Conservation (phyloP, 1,140 invertebrate genomes). For the Penaeus chinensis region DNA sequence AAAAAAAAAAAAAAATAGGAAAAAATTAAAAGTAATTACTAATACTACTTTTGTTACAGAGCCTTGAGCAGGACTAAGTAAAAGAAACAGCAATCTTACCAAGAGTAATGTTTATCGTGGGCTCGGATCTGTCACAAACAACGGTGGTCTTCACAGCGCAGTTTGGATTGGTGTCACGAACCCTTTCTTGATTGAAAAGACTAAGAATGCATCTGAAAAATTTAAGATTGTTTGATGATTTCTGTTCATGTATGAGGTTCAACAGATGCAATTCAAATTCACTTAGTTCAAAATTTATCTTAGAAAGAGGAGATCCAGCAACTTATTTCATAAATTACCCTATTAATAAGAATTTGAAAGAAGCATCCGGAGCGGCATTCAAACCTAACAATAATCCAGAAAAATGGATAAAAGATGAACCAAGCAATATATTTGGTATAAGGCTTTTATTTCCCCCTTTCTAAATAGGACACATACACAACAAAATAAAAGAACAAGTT, state of each 20-base stretch:
- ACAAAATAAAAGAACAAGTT: too few species aligned
- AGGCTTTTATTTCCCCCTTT: too few species aligned
- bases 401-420: too few species aligned
- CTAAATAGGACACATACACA: too few species aligned
- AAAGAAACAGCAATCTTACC: constrained; percentile 69
- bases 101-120: constrained; percentile 75
- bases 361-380: too few species aligned
- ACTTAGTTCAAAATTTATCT: too few species aligned
- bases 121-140: constrained; percentile 81
- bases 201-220: constrained; percentile 27
- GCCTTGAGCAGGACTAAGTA: background rate
- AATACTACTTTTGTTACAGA: too few species aligned
- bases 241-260: background rate
- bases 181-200: constrained; percentile 62
- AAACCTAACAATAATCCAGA: too few species aligned
- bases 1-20: too few species aligned
- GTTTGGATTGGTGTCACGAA: constrained; percentile 78
- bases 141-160: constrained; percentile 82
- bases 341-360: too few species aligned
- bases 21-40: too few species aligned
- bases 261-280: background rate
- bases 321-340: background rate
- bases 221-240: background rate
- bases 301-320: background rate
- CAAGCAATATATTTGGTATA: too few species aligned